Base-by-base conservation (phyloP, 1,140 invertebrate genomes). In the Drosophila orosa region DNA sequence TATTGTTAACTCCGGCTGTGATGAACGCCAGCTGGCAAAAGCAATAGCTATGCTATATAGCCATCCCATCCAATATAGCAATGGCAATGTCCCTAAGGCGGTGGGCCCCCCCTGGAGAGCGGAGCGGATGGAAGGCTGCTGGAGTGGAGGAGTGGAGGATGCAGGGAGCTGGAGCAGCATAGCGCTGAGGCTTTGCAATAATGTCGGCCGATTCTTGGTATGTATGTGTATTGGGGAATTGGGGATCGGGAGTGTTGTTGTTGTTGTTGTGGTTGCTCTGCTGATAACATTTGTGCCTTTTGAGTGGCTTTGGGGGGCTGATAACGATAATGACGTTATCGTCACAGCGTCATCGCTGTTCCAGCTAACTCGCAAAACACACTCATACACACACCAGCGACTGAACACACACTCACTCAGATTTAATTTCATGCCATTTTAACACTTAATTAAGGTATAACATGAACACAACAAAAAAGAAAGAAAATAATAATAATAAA, bases 231-330 rank as follows among this genome's bases (percentile, higher is more conserved):
- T 55, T n/a, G n/a, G n/a, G n/a, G 44, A 24, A 45, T 45, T 45
- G 47, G n/a, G 5, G 37, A 52, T 61, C 35, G 39, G 58, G 19
- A 8, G 31, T 69, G 45, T 9, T 80, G 29, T 65, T 81, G 60
- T 33, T 69, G 75, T 59, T 80, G 31, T 45, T 59, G 60, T 68
- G 8, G 68, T 58, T 60, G 27, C 17, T 68, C 66, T 55, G 44
- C 83, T 89, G 83, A 87, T 87, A 87, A 87, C 83, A 87, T 86
- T 86, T 86, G 79, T 72, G 83, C 84, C 72, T 87, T 82, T 81
- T n/a, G 56, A 65, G 54, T 74, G 63, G 50, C 56, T 68, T 37
- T 48, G 68, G 55, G 54, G 68, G 55, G 39, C 45, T 59, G 82
- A 85, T 85, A 85, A 87, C 84, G 74, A 56, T 73, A 63, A 77